Conservation (phyloP, 53 echinoderm and acorn worm genomes). For the Arbacia lixula region DNA sequence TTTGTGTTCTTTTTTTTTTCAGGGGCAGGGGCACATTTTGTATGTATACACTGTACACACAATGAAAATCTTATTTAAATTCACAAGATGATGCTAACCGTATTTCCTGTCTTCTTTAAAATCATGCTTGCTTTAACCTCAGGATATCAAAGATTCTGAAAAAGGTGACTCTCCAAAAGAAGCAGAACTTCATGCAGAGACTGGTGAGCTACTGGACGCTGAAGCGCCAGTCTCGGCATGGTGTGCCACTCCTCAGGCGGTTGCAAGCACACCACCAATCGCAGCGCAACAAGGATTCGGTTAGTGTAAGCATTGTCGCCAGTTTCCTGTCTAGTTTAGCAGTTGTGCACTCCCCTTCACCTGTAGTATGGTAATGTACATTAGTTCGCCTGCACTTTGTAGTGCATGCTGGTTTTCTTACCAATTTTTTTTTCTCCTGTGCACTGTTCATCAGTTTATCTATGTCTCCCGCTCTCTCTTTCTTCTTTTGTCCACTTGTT, state of each 20-base stretch:
- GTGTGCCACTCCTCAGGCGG: constrained; percentile 88
- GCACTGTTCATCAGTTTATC: too few relatives aligned
- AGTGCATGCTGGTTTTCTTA: too few relatives aligned
- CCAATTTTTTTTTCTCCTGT: too few relatives aligned
- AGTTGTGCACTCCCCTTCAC: constrained; percentile 22
- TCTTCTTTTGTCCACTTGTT: too few relatives aligned
- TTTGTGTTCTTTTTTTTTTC: too few relatives aligned
- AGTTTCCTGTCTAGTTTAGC: constrained; percentile 35
- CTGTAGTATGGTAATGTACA: too few relatives aligned
- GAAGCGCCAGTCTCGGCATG: constrained; percentile 95
- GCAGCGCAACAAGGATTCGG: constrained; percentile 96
- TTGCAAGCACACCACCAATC: constrained; percentile 99
- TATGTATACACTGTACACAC: too few relatives aligned
- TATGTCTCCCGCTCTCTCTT: too few relatives aligned
- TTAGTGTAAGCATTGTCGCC: constrained; percentile 65
- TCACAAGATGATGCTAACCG: too few relatives aligned
- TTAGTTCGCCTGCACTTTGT: too few relatives aligned
- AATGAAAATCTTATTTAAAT: too few relatives aligned
- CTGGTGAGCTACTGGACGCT: constrained; percentile 94
- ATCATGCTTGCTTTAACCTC: not conserved
- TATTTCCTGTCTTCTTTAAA: not conserved
- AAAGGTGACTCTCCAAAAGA: constrained; percentile 93
- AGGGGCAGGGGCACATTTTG: too few relatives aligned
- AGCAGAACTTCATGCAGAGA: constrained; percentile 92
- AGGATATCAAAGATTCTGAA: constrained; percentile 96